Evolutionary conservation across 2,888 invertebrate species (phyloP).

Genomic region (Oxycera nigricornis): DNA sequence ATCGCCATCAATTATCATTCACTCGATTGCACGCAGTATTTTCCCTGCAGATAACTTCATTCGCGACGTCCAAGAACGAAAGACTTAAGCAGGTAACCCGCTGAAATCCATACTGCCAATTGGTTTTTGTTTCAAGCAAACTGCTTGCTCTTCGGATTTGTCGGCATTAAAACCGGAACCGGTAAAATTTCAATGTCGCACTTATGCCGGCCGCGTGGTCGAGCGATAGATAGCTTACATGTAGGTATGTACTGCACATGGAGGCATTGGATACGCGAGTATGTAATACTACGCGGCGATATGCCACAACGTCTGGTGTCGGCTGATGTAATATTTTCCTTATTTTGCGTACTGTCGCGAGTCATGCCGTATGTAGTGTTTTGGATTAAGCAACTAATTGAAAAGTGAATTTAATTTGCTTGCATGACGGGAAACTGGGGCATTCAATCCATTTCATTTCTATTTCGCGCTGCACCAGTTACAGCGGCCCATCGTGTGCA

Average conservation of each 20-base stretch:
- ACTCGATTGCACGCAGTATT: no score
- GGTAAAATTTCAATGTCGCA: slow-evolving; percentile 34
- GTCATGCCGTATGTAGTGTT: background rate
- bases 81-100: slow-evolving; percentile 12
- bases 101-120: background rate
- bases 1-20: no score
- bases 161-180: slow-evolving; percentile 25
- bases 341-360: slow-evolving; percentile 19
- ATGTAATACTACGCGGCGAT: background rate
- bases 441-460: slow-evolving; percentile 25
- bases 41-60: background rate
- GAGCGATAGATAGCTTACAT: background rate
- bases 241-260: no score
- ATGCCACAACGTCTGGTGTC: slow-evolving; percentile 9
- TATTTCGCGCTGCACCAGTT: slow-evolving; percentile 29
- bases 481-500: background rate
- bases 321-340: slow-evolving; percentile 34
- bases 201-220: slow-evolving; percentile 15
- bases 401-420: background rate
- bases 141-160: background rate
- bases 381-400: slow-evolving; percentile 9
- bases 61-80: slow-evolving; percentile 5
- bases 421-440: slow-evolving; percentile 20
- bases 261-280: no score
- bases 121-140: background rate